Conservation (phyloP, 2,113 vertebrate species). For the Strigops habroptila region DNA sequence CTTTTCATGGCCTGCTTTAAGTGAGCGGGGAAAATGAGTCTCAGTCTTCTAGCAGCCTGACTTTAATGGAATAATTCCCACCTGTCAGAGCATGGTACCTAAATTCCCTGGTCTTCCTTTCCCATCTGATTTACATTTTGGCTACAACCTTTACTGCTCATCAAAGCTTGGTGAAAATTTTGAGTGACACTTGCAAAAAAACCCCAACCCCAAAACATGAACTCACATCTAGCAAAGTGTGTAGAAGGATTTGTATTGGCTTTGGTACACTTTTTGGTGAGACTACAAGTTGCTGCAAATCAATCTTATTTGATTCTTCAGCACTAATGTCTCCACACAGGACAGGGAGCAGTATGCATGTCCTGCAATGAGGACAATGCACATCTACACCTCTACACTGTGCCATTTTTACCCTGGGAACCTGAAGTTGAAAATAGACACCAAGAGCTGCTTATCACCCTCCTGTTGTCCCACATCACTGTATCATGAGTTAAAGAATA, state of each 20-base stretch:
- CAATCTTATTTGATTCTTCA: not conserved
- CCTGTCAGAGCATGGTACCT: not conserved
- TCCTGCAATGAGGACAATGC: not conserved
- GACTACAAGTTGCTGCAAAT: not conserved
- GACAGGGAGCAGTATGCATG: not conserved
- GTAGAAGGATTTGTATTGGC: not conserved
- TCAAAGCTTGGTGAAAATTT: not conserved
- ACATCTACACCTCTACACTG: rapidly evolving
- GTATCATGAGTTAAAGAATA: not conserved
- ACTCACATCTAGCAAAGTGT: not conserved
- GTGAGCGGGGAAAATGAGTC: not conserved
- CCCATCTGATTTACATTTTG: not conserved
- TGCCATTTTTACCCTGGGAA: not conserved
- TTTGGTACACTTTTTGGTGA: not conserved
- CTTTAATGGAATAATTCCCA: not conserved
- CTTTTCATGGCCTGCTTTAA: not conserved
- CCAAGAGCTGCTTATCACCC: not conserved
- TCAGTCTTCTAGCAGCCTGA: not conserved
- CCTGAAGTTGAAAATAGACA: not conserved
- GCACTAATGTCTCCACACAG: not conserved
- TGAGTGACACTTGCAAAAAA: not conserved
- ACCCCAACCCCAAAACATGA: not conserved
- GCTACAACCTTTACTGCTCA: not conserved
- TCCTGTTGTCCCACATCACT: not conserved
- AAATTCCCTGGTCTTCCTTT: not conserved